These are phyloP conservation scores for Eublepharis macularius DNA, from an alignment of 2,113 vertebrate species.

Conservation along the genomic window DNA sequence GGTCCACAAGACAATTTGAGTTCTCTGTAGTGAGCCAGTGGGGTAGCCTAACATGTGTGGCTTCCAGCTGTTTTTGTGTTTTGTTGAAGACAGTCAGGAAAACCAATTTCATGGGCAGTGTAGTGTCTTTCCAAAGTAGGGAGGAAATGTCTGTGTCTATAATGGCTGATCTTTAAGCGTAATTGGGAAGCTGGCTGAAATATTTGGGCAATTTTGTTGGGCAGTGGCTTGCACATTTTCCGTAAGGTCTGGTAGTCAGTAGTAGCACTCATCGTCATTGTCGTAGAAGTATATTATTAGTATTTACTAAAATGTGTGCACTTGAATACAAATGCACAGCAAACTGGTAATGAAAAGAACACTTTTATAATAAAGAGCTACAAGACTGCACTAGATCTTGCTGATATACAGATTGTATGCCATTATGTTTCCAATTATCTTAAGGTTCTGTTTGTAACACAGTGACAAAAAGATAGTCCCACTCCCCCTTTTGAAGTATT, in stretches of 20 bases:
- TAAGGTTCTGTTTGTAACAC: neutral
- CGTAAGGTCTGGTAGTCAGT: neutral
- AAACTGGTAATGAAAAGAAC: neutral
- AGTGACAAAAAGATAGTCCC: neutral
- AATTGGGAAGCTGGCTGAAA: neutral
- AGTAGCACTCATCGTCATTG: no score
- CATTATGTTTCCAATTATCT: conserved; percentile 22
- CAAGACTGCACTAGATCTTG: conserved; percentile 12
- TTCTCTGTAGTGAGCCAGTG: conserved; percentile 33
- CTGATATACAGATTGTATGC: conserved; percentile 24
- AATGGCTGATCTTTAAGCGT: neutral
- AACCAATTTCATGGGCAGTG: neutral
- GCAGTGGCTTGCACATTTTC: neutral
- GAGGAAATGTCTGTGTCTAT: neutral
- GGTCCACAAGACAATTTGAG: conserved; percentile 72
- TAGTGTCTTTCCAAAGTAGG: neutral
- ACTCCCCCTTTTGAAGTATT: conserved; percentile 21
- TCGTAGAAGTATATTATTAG: neutral
- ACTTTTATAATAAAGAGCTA: neutral
- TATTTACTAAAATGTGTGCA: neutral
- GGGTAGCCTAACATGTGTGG: neutral
- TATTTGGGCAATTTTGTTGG: neutral
- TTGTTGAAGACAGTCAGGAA: conserved; percentile 20
- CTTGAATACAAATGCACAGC: neutral
- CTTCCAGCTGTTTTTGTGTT: neutral